Evolutionary conservation across 2,113 vertebrate species (phyloP), one percentile per base, ranked within the genome.

Genomic region (Ibidorhyncha struthersii): DNA sequence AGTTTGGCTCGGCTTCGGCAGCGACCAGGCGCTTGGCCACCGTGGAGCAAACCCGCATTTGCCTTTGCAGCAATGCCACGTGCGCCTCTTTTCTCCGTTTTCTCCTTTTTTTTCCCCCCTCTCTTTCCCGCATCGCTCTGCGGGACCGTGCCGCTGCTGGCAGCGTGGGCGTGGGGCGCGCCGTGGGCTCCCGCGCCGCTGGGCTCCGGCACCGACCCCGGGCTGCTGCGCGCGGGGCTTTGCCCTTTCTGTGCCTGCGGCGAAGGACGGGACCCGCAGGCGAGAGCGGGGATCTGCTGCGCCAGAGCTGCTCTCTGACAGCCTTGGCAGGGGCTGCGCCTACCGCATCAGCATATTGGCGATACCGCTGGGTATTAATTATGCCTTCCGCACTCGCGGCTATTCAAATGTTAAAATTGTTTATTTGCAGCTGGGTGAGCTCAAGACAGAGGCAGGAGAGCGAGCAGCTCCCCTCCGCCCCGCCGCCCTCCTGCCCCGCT

Each of bases 401-500:
- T 91, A 92, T 95, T 97, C 97, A 97, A 34, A 96, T 96, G 94
- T 62, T 96, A 93, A 97, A 96, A 92, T 91, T 89, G 91, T 95
- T 97, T 96, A 93, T 96, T 96, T 95, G 95, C 95, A 95, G 94
- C 95, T 95, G 94, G 91, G 56, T 22, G 86, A 97, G 91, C 97
- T 95, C 77, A 27, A 91, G 96, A 43, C 93, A 69, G 83, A 92
- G 87, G 93, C 91, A 91, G 97, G 50, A 70, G 52, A 72, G 67
- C 38, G 12, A 88, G 82, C 19, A 1, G 79, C 71, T 92, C 84
- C 73, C 38, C 32, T 45, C 29, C 3, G 12, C 59, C 49, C 23
- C 22, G 49, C 49, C 18, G 2, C 84, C 86, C 81, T 71, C 59
- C 78, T 71, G 73, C 36, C 26, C 49, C 47, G 4, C 25, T 70